Base-by-base conservation (phyloP, 2,888 invertebrate species). In the Dryomyza anilis region DNA sequence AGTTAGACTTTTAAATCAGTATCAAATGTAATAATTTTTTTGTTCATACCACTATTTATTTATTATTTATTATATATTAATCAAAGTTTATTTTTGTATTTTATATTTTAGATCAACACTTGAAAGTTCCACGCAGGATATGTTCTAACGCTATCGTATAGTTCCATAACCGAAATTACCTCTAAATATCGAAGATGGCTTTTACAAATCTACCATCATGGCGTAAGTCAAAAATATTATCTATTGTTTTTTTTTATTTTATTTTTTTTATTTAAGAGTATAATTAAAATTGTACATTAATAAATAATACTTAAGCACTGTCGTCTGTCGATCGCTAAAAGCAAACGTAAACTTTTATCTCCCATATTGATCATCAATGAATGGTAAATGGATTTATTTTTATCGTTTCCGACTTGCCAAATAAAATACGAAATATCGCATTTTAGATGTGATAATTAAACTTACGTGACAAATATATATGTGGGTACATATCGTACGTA, bases 171-270 rank as follows among this genome's bases (percentile, higher is more conserved):
- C 50, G 23, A 52, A 10, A 52, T 61, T 39, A 61, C 53, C 52
- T 39, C 61, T 21, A 29, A 43, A 16, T 27, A 21, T 33, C 19
- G n/a, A 61, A 69, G 57, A 73, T 73, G 73, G 71, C 67, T 39
- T 70, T 69, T 50, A 46, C 69, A 59, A n/a, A n/a, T n/a, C n/a
- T n/a, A n/a, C n/a, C n/a, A n/a, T n/a, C n/a, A n/a, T n/a, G n/a
- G n/a, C n/a, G n/a, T n/a, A n/a, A 16, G 4, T 3, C 1, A 43
- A 43, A 16, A 16, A 4, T 16, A n/a, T n/a, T n/a, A n/a, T n/a
- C n/a, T n/a, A n/a, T n/a, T n/a, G n/a, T n/a, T n/a, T n/a, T n/a
- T n/a, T 16, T 2, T 43, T 33, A 8, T 33, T 6, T 33, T 33
- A 12, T 33, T 33, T 6, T 33, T 33, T 33, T 33, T 39, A 7